These are phyloP conservation scores for Rhinolophus ferrumequinum DNA, from an alignment of 2,113 vertebrate genomes.

Conservation along the genomic window DNA sequence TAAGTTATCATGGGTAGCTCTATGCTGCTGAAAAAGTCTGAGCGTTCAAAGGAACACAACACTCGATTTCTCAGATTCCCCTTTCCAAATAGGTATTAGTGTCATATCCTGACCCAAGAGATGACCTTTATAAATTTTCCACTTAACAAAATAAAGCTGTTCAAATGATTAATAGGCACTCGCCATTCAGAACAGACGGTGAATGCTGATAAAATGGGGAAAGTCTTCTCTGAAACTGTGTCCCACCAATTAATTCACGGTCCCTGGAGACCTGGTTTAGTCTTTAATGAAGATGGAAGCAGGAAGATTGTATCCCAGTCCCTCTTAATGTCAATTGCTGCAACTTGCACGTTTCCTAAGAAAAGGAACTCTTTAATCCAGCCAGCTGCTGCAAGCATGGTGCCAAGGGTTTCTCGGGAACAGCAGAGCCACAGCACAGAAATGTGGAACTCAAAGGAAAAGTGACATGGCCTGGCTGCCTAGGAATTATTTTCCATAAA, in stretches of 20 bases:
- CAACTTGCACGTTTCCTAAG: background rate
- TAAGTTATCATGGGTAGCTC: background rate
- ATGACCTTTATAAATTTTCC: background rate
- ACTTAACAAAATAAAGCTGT: background rate
- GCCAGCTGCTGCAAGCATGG: background rate
- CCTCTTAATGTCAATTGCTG: constrained; percentile 53
- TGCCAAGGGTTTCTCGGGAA: background rate
- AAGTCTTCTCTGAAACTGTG: background rate
- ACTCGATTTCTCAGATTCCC: background rate
- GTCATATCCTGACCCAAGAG: background rate
- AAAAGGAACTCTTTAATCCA: background rate
- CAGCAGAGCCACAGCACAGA: background rate
- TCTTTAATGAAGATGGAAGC: constrained; percentile 69
- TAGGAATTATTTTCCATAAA: background rate
- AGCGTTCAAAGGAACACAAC: background rate
- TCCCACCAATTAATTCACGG: constrained; percentile 55
- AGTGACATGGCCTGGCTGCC: background rate
- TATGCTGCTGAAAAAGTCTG: background rate
- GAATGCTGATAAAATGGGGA: constrained; percentile 46
- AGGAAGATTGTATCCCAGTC: background rate
- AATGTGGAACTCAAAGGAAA: background rate
- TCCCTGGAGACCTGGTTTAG: constrained; percentile 64
- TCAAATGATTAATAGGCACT: background rate
- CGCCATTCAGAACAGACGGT: constrained; percentile 69
- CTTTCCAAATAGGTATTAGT: background rate